These are phyloP conservation scores for Drosophila sechellia DNA, from an alignment of 1,140 invertebrate species.

Conservation along the genomic window DNA sequence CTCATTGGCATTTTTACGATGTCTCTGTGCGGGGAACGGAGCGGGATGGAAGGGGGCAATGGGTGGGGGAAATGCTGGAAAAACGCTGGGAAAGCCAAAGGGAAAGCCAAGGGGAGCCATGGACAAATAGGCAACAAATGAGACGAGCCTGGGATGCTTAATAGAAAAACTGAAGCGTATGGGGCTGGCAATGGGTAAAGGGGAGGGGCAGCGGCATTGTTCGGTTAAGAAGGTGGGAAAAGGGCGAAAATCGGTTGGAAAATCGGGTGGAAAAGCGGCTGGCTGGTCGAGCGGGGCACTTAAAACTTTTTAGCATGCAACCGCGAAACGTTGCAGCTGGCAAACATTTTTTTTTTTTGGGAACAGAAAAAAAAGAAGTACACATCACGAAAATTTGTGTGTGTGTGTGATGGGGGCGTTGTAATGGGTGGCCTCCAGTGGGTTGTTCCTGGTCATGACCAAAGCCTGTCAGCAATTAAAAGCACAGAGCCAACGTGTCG, in stretches of 20 bases:
- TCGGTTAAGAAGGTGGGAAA: not conserved
- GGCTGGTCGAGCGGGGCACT: constrained; percentile 67
- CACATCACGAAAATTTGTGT: not conserved
- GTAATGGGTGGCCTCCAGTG: constrained; percentile 11
- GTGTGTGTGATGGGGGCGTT: constrained; percentile 4
- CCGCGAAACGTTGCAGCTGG: constrained; percentile 67
- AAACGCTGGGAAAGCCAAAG: not conserved
- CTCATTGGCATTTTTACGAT: constrained; percentile 83
- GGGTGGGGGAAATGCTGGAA: not conserved
- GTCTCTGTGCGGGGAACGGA: constrained; percentile 26
- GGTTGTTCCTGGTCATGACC: constrained; percentile 44
- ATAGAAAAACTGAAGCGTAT: constrained; percentile 79
- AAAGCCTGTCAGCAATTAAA: constrained; percentile 67
- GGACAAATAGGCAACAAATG: constrained; percentile 81
- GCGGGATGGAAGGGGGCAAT: not conserved
- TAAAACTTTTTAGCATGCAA: constrained; percentile 81
- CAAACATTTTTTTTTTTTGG: constrained; percentile 64
- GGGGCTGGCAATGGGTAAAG: constrained; percentile 28
- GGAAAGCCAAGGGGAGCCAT: constrained; percentile 10
- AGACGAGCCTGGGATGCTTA: constrained; percentile 74
- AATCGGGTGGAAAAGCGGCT: constrained; percentile 23
- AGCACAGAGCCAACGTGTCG: constrained; percentile 11
- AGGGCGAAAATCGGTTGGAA: constrained; percentile 1
- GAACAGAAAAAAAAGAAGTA: not conserved
- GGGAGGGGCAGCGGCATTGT: constrained; percentile 1